phyloP scores from a whole-genome alignment of 2,113 vertebrate genomes.

The Tachysurus fulvidraco region DNA sequence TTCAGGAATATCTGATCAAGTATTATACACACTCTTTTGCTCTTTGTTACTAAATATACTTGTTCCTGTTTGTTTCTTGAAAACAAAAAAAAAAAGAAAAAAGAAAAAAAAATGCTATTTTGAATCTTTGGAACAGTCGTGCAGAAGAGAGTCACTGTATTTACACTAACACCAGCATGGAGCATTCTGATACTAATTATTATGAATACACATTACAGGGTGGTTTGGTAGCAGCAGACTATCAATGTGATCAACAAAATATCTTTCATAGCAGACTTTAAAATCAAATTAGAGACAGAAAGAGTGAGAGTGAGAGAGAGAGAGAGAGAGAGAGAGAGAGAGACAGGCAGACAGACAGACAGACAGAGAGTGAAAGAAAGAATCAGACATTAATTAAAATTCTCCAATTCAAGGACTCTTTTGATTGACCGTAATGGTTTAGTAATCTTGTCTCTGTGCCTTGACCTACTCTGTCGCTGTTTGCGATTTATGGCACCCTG shows the following conservation, averaged over 20 bases:
- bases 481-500: slow-evolving; percentile 67
- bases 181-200: slow-evolving; percentile 24
- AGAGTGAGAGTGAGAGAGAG: background rate
- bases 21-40: background rate
- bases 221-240: slow-evolving; percentile 21
- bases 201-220: slow-evolving; percentile 19
- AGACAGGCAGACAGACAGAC: slow-evolving; percentile 1
- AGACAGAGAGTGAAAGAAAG: slow-evolving; percentile 30
- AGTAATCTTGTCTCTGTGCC: slow-evolving; percentile 70
- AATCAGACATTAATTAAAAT: slow-evolving; percentile 57
- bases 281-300: slow-evolving; percentile 45
- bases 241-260: slow-evolving; percentile 26
- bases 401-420: slow-evolving; percentile 58
- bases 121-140: background rate
- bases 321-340: slow-evolving; percentile 2
- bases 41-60: slow-evolving; percentile 1
- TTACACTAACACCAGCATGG: slow-evolving; percentile 27
- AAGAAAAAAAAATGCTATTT: background rate
- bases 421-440: slow-evolving; percentile 64
- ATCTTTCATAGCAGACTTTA: slow-evolving; percentile 12
- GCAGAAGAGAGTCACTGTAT: slow-evolving; percentile 34
- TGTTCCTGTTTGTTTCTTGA: background rate
- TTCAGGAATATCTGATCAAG: background rate
- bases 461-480: slow-evolving; percentile 71
- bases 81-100: background rate